Conservation (phyloP, 2,888 invertebrate genomes). For the Ditylenchus weischeri region DNA sequence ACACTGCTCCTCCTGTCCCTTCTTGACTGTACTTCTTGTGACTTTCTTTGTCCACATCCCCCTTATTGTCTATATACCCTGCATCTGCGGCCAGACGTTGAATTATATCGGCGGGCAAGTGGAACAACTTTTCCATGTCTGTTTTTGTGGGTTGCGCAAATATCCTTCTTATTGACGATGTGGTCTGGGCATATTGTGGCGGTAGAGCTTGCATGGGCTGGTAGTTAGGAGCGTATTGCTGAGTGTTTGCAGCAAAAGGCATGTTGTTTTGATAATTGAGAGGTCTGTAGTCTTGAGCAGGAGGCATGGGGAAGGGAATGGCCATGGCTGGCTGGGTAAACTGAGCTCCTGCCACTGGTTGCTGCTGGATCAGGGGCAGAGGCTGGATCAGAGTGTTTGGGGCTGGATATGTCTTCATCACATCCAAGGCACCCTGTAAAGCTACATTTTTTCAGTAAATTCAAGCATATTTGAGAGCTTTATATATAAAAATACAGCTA, state of each 20-base stretch:
- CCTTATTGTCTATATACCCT: constrained; percentile 27
- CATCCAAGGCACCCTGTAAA: constrained; percentile 25
- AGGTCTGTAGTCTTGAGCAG: background rate
- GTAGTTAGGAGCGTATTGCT: background rate
- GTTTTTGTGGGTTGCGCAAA: constrained; percentile 33
- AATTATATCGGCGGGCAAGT: constrained; percentile 35
- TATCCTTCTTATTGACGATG: constrained; percentile 17
- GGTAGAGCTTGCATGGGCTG: background rate
- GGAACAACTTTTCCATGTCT: constrained; percentile 36
- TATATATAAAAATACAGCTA: too few species aligned
- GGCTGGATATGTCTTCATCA: constrained; percentile 29
- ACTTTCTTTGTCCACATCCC: too few species aligned
- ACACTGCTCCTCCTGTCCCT: too few species aligned
- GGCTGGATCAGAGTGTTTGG: constrained; percentile 20
- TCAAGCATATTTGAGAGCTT: background rate
- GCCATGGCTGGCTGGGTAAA: background rate
- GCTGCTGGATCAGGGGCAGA: background rate
- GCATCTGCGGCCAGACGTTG: constrained; percentile 31
- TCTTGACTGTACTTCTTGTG: too few species aligned
- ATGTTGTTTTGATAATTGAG: background rate
- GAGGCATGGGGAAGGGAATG: background rate
- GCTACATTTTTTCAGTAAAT: background rate
- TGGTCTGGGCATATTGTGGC: background rate
- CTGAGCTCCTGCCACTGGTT: background rate
- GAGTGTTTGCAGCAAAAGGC: background rate